Conservation (phyloP, 37 sponge, comb jelly and placozoan genomes). For the Axinella damicornis region DNA sequence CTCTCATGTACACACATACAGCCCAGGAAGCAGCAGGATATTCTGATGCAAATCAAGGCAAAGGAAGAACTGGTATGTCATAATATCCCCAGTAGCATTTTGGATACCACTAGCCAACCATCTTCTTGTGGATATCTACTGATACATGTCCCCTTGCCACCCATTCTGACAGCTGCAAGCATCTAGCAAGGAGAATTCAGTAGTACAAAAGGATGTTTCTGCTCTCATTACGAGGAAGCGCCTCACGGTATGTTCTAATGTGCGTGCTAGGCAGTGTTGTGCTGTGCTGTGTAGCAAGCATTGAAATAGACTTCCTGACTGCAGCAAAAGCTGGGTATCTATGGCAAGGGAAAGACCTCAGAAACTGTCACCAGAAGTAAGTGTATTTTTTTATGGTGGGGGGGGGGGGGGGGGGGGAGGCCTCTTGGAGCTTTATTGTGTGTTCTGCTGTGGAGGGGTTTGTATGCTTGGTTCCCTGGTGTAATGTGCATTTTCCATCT, state of each 20-base stretch:
- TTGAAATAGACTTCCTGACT: background rate
- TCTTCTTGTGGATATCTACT: too few species aligned
- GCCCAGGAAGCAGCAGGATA: background rate
- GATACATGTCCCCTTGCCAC: background rate
- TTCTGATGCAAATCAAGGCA: conserved; percentile 1
- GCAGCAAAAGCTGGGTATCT: conserved; percentile 32
- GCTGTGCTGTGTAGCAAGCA: too few species aligned
- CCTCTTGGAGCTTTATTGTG: background rate
- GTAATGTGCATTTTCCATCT: too few species aligned
- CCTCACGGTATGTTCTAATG: background rate
- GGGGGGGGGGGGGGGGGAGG: conserved; percentile 3
- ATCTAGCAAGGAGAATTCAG: background rate
- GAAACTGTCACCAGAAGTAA: conserved; percentile 38
- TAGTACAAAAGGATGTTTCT: background rate
- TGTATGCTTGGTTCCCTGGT: too few species aligned
- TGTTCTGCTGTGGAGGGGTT: too few species aligned
- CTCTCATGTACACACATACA: too few species aligned
- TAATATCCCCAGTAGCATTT: background rate
- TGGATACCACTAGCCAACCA: background rate
- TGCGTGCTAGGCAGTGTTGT: too few species aligned
- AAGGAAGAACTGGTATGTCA: conserved; percentile 15
- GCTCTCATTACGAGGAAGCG: background rate
- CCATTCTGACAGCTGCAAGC: background rate
- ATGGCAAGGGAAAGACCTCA: conserved; percentile 19
- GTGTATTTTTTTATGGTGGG: background rate